A percentile compares a stretch with the other conserved stretches of the same genome.
phyloP scores from a whole-genome alignment of 1,140 invertebrate species.

The Teleogryllus occipitalis region DNA sequence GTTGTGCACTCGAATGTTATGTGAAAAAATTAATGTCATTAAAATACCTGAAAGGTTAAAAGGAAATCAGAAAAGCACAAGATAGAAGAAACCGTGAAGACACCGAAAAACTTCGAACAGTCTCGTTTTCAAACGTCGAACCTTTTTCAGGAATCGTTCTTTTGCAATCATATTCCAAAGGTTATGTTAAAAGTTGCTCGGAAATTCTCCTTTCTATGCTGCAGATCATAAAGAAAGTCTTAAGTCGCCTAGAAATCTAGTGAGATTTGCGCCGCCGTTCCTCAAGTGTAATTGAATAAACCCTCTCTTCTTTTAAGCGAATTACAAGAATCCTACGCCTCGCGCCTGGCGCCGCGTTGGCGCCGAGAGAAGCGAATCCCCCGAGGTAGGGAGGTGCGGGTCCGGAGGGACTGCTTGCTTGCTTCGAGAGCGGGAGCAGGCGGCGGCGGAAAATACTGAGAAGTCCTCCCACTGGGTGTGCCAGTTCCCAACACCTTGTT shows the following conservation, averaged over 20 bases:
- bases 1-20: too few species aligned
- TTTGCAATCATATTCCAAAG: not conserved
- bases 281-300: slow-evolving; percentile 2
- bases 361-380: too few species aligned
- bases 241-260: not conserved
- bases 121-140: too few species aligned
- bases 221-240: not conserved
- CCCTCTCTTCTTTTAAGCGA: not conserved
- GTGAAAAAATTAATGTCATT: too few species aligned
- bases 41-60: too few species aligned
- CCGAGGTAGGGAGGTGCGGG: too few species aligned
- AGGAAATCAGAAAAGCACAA: too few species aligned
- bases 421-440: not conserved
- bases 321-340: not conserved
- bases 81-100: too few species aligned
- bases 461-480: too few species aligned
- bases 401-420: not conserved
- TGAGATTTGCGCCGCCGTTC: not conserved
- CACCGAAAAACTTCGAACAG: too few species aligned
- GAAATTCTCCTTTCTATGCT: not conserved
- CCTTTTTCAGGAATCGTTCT: too few species aligned
- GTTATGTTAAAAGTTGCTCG: not conserved
- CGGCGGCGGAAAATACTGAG: not conserved
- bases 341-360: not conserved
- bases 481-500: too few species aligned